Base-by-base conservation (phyloP, 2,888 invertebrate species). In the Agonopterix heracliana region DNA sequence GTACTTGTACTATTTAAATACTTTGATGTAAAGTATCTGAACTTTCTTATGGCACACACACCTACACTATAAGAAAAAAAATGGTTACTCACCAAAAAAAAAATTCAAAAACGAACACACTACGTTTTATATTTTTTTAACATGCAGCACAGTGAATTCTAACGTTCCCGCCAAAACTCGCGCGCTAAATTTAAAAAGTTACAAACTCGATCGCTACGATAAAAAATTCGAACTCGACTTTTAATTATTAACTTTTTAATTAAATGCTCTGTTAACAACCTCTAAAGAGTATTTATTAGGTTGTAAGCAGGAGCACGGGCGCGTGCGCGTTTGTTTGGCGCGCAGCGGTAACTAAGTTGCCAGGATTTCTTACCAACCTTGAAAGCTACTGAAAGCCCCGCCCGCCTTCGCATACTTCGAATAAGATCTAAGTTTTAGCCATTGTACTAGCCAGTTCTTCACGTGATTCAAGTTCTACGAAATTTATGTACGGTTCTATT, bases 311-410 rank as follows among this genome's bases (percentile, higher is more conserved):
- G 59, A 61, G 63, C 61, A 44, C 54, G 9, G 59, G 74, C 83
- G 83, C 86, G 86, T 85, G 86, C 86, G 83, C 76, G 64, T 64
- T 61, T 59, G 59, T 55, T 54, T 60, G 65, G 60, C 62, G 74
- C 78, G 71, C 81, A 74, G 63, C 71, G 68, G 64, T 70, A 69
- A 85, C 87, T 86, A 67, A 56, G 56, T 47, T 44, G 52, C 61
- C 49, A 61, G 60, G 59, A 58, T 56, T 64, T 64, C 65, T 60
- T 60, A 59, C 70, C 61, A 78, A 71, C 83, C 85, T 81, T 79
- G 82, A 81, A 83, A 76, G 76, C 79, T 84, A 71, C 77, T 78
- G 80, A 78, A 80, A 80, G 78, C 74, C 70, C 69, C 70, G 63
- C 69, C 73, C 70, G 72, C 70, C 71, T 70, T 66, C 55, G 64